Conservation (phyloP, 2,888 invertebrate species). For the Synanthedon andrenaeformis region DNA sequence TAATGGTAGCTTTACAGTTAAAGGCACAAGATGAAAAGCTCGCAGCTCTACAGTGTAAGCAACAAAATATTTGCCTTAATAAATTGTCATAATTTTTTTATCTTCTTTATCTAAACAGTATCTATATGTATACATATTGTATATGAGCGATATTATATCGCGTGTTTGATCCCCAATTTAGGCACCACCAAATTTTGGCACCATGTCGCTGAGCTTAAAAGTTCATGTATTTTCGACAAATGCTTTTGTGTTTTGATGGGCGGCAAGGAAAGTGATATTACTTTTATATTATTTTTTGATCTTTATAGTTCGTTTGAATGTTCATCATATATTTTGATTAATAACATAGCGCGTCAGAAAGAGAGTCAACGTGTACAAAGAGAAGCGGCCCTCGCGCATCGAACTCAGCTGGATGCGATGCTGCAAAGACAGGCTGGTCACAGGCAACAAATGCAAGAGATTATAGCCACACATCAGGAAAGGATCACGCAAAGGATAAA, state of each 20-base stretch:
- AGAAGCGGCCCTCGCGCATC: conserved; percentile 63
- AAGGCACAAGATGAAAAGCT: conserved; percentile 74
- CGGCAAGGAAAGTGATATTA: too few relatives aligned
- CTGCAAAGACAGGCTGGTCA: conserved; percentile 67
- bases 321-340: background rate
- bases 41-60: conserved; percentile 64
- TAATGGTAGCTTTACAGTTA: conserved; percentile 72
- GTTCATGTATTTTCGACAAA: too few relatives aligned
- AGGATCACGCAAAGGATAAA: conserved; percentile 73
- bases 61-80: background rate
- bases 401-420: conserved; percentile 64
- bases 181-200: too few relatives aligned
- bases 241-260: too few relatives aligned
- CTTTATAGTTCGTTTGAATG: too few relatives aligned
- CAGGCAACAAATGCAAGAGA: conserved; percentile 68
- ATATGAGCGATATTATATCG: too few relatives aligned
- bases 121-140: background rate
- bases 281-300: too few relatives aligned
- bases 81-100: background rate
- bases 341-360: conserved; percentile 47
- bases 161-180: too few relatives aligned
- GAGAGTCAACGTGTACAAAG: conserved; percentile 59
- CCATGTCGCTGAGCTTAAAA: too few relatives aligned
- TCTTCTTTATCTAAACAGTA: background rate
- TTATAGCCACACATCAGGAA: conserved; percentile 72